Evolutionary conservation across 92 coral and sea anemone genomes (phyloP).

Genomic region (Palythoa grandis): DNA sequence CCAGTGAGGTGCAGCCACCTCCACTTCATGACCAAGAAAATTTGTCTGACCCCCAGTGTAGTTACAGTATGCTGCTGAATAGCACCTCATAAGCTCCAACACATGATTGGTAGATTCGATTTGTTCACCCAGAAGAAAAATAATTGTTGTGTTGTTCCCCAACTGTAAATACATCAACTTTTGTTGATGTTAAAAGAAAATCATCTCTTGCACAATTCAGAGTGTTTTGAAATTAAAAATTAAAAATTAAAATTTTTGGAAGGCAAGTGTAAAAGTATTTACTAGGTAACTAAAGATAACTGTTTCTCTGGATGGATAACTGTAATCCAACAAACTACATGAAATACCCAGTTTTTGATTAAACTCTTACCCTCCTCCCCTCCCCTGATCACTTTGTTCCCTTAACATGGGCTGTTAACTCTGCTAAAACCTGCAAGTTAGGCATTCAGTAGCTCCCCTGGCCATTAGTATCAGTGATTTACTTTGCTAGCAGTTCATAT

Average conservation of each 20-base stretch:
- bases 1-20: background rate
- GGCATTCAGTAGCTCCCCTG: too few species aligned
- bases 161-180: background rate
- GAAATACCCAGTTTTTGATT: too few species aligned
- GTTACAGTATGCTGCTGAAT: background rate
- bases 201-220: background rate
- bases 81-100: slow-evolving; percentile 3
- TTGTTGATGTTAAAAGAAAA: background rate
- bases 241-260: background rate
- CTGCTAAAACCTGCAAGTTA: background rate
- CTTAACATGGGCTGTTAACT: too few species aligned
- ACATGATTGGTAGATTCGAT: background rate
- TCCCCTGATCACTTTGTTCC: too few species aligned
- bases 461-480: too few species aligned
- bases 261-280: background rate
- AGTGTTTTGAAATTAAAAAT: too few species aligned
- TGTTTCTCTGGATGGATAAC: too few species aligned
- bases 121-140: background rate
- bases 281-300: too few species aligned
- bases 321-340: too few species aligned
- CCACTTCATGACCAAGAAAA: slow-evolving; percentile 1
- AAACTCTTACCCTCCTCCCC: too few species aligned
- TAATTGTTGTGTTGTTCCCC: slow-evolving; percentile 1
- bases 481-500: background rate
- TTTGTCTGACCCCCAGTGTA: slow-evolving; percentile 4